phyloP scores from a whole-genome alignment of 2,113 vertebrate genomes.

The Pampusana beccarii region DNA sequence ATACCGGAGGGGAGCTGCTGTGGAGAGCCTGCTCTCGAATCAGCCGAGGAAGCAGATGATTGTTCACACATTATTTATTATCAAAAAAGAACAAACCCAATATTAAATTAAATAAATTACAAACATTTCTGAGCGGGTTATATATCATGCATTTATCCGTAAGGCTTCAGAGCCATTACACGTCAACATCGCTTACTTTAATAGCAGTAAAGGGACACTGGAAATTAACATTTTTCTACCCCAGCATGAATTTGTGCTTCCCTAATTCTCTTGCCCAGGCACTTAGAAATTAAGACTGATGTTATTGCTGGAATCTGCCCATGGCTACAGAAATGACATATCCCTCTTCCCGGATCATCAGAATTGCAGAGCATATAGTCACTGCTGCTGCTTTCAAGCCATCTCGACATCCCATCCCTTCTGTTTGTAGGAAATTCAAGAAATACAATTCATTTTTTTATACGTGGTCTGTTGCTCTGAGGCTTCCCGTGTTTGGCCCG shows the following conservation, averaged over 20 bases:
- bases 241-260: not conserved
- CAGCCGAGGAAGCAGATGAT: not conserved
- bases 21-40: not conserved
- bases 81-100: conserved; percentile 48
- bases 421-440: not conserved
- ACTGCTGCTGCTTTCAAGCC: not conserved
- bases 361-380: not conserved
- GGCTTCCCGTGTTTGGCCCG: not conserved
- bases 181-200: not conserved
- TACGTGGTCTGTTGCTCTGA: not conserved
- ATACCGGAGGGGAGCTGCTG: accelerated
- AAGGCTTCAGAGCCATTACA: not conserved
- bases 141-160: not conserved
- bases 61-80: conserved; percentile 72
- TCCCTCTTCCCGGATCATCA: not conserved
- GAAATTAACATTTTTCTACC: not conserved
- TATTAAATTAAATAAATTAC: conserved; percentile 84
- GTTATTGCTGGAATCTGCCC: not conserved
- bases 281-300: not conserved
- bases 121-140: conserved; percentile 56
- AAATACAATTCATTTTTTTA: not conserved
- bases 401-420: not conserved
- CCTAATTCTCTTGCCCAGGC: not conserved
- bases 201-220: not conserved
- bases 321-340: not conserved